Percentiles rank a stretch among this genome's conserved stretches.
These are phyloP conservation scores for Conopomorpha cramerella DNA, from an alignment of 1,140 invertebrate genomes.

Conservation along the genomic window DNA sequence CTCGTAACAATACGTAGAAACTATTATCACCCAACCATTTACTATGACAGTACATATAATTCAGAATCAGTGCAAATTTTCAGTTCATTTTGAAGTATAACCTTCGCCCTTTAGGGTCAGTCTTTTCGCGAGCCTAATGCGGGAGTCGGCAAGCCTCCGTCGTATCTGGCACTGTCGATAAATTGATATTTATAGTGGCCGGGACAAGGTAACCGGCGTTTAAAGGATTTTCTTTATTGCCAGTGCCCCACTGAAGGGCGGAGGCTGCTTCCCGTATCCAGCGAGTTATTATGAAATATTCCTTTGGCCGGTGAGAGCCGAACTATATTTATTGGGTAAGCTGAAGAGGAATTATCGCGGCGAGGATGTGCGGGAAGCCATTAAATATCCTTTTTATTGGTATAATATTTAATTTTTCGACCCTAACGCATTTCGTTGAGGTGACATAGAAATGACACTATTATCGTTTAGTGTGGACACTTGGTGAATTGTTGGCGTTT, in stretches of 20 bases:
- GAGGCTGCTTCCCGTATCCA: conserved; percentile 43
- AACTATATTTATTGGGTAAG: conserved; percentile 50
- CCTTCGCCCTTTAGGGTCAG: no score
- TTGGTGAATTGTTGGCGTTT: no score
- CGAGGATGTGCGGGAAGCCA: conserved; percentile 43
- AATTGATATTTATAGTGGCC: conserved; percentile 58
- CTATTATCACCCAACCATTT: no score
- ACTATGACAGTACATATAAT: no score
- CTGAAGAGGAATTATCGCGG: conserved; percentile 40
- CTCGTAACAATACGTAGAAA: no score
- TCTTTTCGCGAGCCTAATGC: no score
- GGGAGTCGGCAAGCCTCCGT: conserved; percentile 36
- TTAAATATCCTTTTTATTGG: conserved; percentile 59
- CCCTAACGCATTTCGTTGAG: no score
- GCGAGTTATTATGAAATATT: conserved; percentile 54
- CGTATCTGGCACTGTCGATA: conserved; percentile 49
- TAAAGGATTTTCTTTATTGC: conserved; percentile 57
- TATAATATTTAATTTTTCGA: conserved; percentile 62
- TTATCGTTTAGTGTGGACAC: no score
- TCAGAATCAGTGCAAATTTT: no score
- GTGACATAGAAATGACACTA: conserved; percentile 46
- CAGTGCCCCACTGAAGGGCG: conserved; percentile 23
- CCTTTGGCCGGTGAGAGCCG: conserved; percentile 49
- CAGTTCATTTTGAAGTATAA: no score
- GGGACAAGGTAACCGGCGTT: conserved; percentile 41